Evolutionary conservation across 2,888 invertebrate species (phyloP).

Genomic region (Cistogaster globosa): DNA sequence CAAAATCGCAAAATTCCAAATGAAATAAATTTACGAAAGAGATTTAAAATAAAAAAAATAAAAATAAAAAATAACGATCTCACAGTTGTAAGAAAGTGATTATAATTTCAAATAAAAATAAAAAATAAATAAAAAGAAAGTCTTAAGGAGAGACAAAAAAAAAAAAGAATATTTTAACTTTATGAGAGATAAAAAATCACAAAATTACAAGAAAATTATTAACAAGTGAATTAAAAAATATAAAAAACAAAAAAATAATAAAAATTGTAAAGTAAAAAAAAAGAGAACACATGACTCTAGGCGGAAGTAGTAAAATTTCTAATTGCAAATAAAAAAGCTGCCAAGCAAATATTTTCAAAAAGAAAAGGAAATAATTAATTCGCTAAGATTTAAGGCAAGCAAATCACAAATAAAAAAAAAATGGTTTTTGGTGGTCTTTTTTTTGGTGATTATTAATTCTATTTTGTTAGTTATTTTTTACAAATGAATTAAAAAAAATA

Average conservation of each 20-base stretch:
- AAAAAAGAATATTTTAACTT: too few species aligned
- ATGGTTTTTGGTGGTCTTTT: too few species aligned
- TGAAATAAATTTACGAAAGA: constrained; percentile 5
- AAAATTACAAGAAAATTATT: background rate
- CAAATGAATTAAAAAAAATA: too few species aligned
- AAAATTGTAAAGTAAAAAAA: constrained; percentile 17
- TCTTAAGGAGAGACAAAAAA: background rate
- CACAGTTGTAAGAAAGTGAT: background rate
- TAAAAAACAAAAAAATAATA: background rate
- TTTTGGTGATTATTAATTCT: too few species aligned
- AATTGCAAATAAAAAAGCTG: constrained; percentile 62
- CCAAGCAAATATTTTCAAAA: constrained; percentile 8
- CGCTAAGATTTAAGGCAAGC: background rate
- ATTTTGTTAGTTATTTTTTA: too few species aligned
- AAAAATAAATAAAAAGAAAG: constrained; percentile 27
- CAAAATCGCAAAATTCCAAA: constrained; percentile 35
- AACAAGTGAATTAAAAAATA: background rate
- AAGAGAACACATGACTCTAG: constrained; percentile 58
- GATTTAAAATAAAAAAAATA: background rate
- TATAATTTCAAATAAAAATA: background rate
- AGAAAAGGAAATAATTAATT: background rate
- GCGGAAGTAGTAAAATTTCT: constrained; percentile 68
- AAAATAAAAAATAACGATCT: background rate
- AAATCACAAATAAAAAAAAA: background rate
- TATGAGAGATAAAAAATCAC: background rate